phyloP scores from a whole-genome alignment of 2,888 invertebrate species.

The Acanthacorydalis orientalis region DNA sequence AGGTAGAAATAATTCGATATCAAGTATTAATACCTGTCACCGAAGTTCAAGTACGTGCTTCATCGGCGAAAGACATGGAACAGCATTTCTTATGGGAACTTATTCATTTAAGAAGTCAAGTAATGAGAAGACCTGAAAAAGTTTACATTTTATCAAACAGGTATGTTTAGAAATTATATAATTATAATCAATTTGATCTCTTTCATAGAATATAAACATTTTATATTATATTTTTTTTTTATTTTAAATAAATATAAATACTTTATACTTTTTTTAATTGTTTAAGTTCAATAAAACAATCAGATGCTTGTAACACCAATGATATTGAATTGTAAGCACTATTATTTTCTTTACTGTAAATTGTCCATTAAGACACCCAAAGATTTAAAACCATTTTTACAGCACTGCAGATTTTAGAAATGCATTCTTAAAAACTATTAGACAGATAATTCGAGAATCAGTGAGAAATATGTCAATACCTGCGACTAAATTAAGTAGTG shows the following conservation, averaged over 20 bases:
- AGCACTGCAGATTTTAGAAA: constrained; percentile 93
- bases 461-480: constrained; percentile 95
- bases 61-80: constrained; percentile 88
- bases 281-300: neutral
- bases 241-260: neutral
- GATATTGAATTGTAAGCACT: too few relatives aligned
- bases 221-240: neutral
- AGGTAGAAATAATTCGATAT: constrained; percentile 91
- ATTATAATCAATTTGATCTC: too few relatives aligned
- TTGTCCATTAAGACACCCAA: too few relatives aligned
- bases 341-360: too few relatives aligned
- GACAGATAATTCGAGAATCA: constrained; percentile 93
- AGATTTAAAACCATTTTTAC: constrained; percentile 11
- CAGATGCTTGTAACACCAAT: too few relatives aligned
- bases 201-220: too few relatives aligned
- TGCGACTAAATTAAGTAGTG: constrained; percentile 45
- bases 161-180: constrained; percentile 29
- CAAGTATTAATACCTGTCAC: constrained; percentile 94
- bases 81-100: constrained; percentile 96
- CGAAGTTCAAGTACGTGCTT: constrained; percentile 91
- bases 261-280: neutral
- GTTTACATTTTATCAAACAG: constrained; percentile 92
- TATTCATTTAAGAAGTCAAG: constrained; percentile 83
- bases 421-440: constrained; percentile 90
- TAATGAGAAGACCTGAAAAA: constrained; percentile 87